Evolutionary conservation across 2,113 vertebrate species (phyloP).

Genomic region (Prunella himalayana): DNA sequence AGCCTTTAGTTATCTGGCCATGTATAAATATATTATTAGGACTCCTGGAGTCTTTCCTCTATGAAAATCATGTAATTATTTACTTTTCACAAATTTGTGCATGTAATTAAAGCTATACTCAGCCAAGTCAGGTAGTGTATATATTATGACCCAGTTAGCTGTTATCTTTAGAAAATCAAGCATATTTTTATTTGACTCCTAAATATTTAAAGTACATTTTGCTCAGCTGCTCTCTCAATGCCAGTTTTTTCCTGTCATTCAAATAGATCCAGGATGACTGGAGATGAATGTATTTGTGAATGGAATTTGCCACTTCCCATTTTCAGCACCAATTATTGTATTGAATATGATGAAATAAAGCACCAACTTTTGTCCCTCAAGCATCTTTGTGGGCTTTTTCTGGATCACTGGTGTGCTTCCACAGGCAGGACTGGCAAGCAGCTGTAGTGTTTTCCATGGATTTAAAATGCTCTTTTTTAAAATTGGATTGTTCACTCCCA

Average conservation of each 20-base stretch:
- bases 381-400: background rate
- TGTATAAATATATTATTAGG: background rate
- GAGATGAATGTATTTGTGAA: background rate
- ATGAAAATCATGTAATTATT: background rate
- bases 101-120: background rate
- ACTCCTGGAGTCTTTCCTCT: background rate
- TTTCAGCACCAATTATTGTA: background rate
- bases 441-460: background rate
- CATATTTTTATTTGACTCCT: background rate
- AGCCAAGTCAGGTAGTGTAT: background rate
- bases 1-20: background rate
- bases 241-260: background rate
- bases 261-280: background rate
- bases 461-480: background rate
- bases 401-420: background rate
- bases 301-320: background rate
- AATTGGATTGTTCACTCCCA: background rate
- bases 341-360: background rate
- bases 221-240: background rate
- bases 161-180: background rate
- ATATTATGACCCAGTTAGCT: background rate
- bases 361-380: background rate
- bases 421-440: background rate
- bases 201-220: constrained; percentile 11
- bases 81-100: background rate